Base-by-base conservation (phyloP, 2,797 vertebrate species). In the Fistularia tabacaria region DNA sequence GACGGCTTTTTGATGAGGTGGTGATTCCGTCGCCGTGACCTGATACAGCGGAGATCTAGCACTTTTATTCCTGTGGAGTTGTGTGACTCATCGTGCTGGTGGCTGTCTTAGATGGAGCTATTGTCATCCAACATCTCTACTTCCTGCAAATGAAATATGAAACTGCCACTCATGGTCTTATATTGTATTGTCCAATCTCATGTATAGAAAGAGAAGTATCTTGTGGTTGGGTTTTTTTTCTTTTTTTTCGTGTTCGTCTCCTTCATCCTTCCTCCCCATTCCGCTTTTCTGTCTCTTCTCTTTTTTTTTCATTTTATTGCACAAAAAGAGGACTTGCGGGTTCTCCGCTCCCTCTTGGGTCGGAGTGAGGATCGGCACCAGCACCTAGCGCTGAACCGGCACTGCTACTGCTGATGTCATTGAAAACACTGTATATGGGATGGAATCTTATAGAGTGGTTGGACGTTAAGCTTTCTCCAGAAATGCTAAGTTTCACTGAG, bases 61-160 rank as follows among this genome's bases (percentile, higher is more conserved):
- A 78, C 80, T 84, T 85, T 81, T 75, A 77, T 81, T 86, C 59
- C 68, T 77, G 68, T 75, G 57, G 42, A 66, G 70, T 63, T 79
- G 71, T 79, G 77, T 75, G 80, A 79, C 76, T 84, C 76, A 79
- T 67, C 69, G 74, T 83, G 63, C 69, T 71, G 60, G 64, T 83
- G 76, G 64, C 57, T 59, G 71, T 82, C 58, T 74, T 79, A 67
- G 65, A 73, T 73, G 74, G 64, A 82, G 79, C 69, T 79, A 65
- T 78, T 82, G 71, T 81, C 76, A 64, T 54, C 59, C 44, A 59
- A 67, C 65, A 72, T 63, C 42, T 62, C 14, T 15, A 63, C 56
- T 51, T 77, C 69, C 58, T 38, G 39, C 62, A 49, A 57, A 62
- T 66, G 47, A 61, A 76, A 61, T 62, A 71, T 77, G 69, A 82